These are phyloP conservation scores for Troglohyphantes excavatus DNA, from an alignment of 2,888 invertebrate species.

Conservation along the genomic window DNA sequence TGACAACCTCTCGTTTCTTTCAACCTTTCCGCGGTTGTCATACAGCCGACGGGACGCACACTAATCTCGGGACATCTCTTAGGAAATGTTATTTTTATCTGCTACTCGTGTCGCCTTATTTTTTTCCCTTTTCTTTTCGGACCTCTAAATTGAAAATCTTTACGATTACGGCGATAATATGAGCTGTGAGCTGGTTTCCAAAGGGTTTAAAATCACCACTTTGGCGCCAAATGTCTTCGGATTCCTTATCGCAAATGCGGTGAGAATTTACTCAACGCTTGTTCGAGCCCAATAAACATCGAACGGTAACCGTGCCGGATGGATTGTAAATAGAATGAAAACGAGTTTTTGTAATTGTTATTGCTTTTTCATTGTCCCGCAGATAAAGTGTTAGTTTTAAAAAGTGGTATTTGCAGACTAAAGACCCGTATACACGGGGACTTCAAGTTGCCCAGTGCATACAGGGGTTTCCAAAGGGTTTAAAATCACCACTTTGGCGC, in stretches of 20 bases:
- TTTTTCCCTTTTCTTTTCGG: slow-evolving; percentile 40
- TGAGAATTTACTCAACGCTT: slow-evolving; percentile 54
- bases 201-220: slow-evolving; percentile 60
- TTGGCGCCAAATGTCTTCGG: slow-evolving; percentile 55
- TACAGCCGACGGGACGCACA: not conserved
- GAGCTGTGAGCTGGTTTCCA: slow-evolving; percentile 61
- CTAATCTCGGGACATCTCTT: slow-evolving; percentile 54
- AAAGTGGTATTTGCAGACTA: too few species aligned
- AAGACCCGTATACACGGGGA: too few species aligned
- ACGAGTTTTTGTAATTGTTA: slow-evolving; percentile 2
- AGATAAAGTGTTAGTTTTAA: too few species aligned
- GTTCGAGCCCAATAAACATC: slow-evolving; percentile 22
- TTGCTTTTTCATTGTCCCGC: not conserved
- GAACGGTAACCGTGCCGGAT: slow-evolving; percentile 30
- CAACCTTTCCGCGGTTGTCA: slow-evolving; percentile 12
- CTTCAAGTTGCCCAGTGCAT: too few species aligned
- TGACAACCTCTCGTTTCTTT: slow-evolving; percentile 41
- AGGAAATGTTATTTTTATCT: slow-evolving; percentile 72
- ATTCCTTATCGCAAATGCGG: slow-evolving; percentile 15
- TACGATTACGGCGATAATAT: slow-evolving; percentile 60
- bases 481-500: slow-evolving; percentile 53
- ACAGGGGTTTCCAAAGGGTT: slow-evolving; percentile 74
- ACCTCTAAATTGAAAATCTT: slow-evolving; percentile 69
- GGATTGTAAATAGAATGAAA: not conserved
- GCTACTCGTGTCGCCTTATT: slow-evolving; percentile 52